Percentiles rank a stretch among this genome's conserved stretches.
These are phyloP conservation scores for Paragorgia papillata DNA, from an alignment of 92 coral and sea anemone species.

Conservation along the genomic window DNA sequence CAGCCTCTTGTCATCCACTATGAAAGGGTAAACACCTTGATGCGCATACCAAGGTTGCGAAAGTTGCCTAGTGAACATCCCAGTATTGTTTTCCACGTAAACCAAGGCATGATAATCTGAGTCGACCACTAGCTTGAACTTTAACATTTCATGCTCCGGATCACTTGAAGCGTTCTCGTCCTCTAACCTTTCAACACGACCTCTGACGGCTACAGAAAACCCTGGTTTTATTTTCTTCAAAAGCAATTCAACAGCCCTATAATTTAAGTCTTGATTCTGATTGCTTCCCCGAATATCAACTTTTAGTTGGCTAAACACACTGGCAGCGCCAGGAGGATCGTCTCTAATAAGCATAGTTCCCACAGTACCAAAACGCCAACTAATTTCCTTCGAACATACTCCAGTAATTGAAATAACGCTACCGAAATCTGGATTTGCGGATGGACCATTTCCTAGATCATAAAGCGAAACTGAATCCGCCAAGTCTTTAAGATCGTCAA, in stretches of 20 bases:
- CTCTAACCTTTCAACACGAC: conserved; percentile 60
- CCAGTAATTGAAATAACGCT: conserved; percentile 56
- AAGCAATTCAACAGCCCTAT: conserved; percentile 35
- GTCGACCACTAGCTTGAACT: conserved; percentile 66
- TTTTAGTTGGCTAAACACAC: conserved; percentile 48
- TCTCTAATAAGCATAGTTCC: conserved; percentile 57
- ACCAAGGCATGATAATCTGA: conserved; percentile 62
- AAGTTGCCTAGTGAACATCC: conserved; percentile 58
- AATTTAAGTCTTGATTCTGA: conserved; percentile 38
- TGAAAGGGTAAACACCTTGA: conserved; percentile 56
- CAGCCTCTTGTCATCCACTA: conserved; percentile 48
- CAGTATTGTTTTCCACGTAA: conserved; percentile 47
- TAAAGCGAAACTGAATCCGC: conserved; percentile 43
- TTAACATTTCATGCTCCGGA: conserved; percentile 41
- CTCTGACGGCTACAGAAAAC: conserved; percentile 51
- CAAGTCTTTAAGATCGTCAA: conserved; percentile 45
- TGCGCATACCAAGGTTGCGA: conserved; percentile 64
- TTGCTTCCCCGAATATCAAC: conserved; percentile 58
- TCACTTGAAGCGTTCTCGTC: conserved; percentile 29
- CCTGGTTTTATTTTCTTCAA: conserved; percentile 53
- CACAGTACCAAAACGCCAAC: conserved; percentile 31
- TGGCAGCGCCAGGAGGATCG: conserved; percentile 47
- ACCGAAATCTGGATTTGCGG: conserved; percentile 35
- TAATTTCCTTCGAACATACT: conserved; percentile 57
- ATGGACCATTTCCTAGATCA: conserved; percentile 21